Evolutionary conservation across 1,140 invertebrate genomes (phyloP), one percentile per base, ranked within the genome.

Genomic region (Zaprionus ornatus): DNA sequence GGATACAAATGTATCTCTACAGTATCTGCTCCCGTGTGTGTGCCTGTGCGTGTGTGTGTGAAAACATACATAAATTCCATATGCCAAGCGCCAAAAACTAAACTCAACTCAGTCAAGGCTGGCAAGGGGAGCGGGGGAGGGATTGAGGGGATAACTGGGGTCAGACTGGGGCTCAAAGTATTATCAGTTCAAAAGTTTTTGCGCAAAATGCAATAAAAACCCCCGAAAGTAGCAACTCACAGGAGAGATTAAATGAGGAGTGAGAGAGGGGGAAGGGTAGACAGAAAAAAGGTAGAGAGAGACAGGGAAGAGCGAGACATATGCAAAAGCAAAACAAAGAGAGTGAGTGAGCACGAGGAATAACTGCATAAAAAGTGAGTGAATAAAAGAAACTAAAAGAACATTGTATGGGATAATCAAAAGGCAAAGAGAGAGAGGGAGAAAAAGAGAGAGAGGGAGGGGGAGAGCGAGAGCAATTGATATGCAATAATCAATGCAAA

Each of bases 1-100:
- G 57, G 52, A 70, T 35, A 69, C 57, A 62, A 69, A 56, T 57
- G 35, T 73, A 54, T 54, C 29, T 54, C 29, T 68, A 23, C 40
- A 48, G 10, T 40, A 13, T n/a, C 12, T n/a, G 37, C 21, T 32
- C 42, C 15, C 32, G 45, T 50, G 40, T 21, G 59, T 48, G 55
- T 45, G 59, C n/a, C 7, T 45, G 37, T 48, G 35, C 29, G 45
- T 62, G 25, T 56, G 50, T 70, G 27, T 35, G 68, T 3, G 17
- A 45, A 40, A 13, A 19, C 6, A 40, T 59, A 70, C 62, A 88
- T 80, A 88, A 88, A 88, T 87, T 87, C 64, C 70, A 87, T 72
- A 63, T 83, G 83, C 84, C 77, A 88, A 87, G 82, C 69, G 78
- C 85, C 66, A 80, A 63, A 75, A 83, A 86, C 70, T 74, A 82